These are phyloP conservation scores for Petroica traversi DNA, from an alignment of 2,113 vertebrate genomes.

Conservation along the genomic window DNA sequence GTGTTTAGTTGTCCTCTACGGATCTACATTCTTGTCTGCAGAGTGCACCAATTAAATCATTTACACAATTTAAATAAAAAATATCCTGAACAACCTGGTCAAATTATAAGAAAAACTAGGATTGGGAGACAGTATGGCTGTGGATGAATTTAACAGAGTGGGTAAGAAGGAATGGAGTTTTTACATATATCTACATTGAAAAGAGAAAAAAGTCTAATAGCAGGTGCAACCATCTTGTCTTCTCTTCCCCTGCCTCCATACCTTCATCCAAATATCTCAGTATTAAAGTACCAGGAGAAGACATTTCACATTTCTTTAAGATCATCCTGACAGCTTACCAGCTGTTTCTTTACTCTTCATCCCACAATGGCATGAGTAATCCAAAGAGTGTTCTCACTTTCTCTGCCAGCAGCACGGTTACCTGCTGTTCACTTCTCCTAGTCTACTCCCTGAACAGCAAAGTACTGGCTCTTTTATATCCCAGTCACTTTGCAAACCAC, in stretches of 20 bases:
- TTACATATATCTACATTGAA: background rate
- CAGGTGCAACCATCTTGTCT: background rate
- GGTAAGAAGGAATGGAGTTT: background rate
- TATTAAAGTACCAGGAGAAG: slow-evolving; percentile 55
- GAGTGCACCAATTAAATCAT: background rate
- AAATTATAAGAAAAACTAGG: background rate
- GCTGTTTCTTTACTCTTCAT: slow-evolving; percentile 73
- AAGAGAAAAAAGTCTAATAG: background rate
- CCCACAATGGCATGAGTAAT: slow-evolving; percentile 63
- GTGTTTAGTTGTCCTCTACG: background rate
- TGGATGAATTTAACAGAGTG: background rate
- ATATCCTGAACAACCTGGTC: background rate
- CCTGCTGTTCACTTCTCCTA: slow-evolving; percentile 61
- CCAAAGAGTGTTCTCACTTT: slow-evolving; percentile 47
- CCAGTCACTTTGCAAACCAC: slow-evolving; percentile 16
- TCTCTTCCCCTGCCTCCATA: background rate
- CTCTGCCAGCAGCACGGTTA: slow-evolving; percentile 55
- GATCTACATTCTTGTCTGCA: background rate
- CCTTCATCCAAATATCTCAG: slow-evolving; percentile 42
- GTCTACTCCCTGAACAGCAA: background rate
- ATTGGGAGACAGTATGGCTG: background rate
- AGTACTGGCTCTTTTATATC: background rate
- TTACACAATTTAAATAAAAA: background rate
- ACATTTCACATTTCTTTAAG: slow-evolving; percentile 66
- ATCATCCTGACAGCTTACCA: slow-evolving; percentile 74